Percentiles rank a stretch among this genome's conserved stretches.
These are phyloP conservation scores for Gambelia wislizenii DNA, from an alignment of 2,797 vertebrate species.

Conservation along the genomic window DNA sequence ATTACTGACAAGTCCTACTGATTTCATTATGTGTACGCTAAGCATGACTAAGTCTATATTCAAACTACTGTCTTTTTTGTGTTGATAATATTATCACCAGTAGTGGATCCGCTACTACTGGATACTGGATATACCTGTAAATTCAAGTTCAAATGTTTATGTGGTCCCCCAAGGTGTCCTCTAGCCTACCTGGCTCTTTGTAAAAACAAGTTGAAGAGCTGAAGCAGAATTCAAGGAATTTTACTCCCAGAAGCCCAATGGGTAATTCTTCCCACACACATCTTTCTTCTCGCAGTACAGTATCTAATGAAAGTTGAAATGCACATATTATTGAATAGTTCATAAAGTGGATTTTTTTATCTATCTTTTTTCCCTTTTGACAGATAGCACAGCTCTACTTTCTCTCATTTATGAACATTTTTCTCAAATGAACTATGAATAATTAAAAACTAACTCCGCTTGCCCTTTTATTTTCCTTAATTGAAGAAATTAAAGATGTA, in stretches of 20 bases:
- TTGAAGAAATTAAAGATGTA: slow-evolving; percentile 85
- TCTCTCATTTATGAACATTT: slow-evolving; percentile 81
- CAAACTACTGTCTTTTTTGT: neutral
- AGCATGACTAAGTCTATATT: neutral
- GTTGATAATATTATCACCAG: neutral
- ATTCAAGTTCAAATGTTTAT: slow-evolving; percentile 7
- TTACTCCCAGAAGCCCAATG: neutral
- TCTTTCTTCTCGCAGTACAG: slow-evolving; percentile 22
- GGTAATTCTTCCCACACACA: slow-evolving; percentile 24
- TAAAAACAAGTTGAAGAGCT: neutral
- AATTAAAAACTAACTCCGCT: slow-evolving; percentile 82
- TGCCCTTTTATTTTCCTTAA: slow-evolving; percentile 80
- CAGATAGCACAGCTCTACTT: slow-evolving; percentile 73
- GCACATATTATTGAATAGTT: slow-evolving; percentile 56
- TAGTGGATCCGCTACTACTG: neutral
- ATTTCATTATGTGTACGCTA: neutral
- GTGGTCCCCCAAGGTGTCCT: neutral
- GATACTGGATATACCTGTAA: neutral
- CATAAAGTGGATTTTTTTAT: slow-evolving; percentile 54
- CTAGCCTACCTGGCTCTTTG: neutral
- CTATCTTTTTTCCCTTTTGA: slow-evolving; percentile 58
- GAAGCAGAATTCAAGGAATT: slow-evolving; percentile 2
- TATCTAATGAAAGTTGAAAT: slow-evolving; percentile 53
- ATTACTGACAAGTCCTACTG: too few species aligned
- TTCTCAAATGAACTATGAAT: slow-evolving; percentile 84